These are phyloP conservation scores for Callipepla californica DNA, from an alignment of 2,113 vertebrate species.

Conservation along the genomic window DNA sequence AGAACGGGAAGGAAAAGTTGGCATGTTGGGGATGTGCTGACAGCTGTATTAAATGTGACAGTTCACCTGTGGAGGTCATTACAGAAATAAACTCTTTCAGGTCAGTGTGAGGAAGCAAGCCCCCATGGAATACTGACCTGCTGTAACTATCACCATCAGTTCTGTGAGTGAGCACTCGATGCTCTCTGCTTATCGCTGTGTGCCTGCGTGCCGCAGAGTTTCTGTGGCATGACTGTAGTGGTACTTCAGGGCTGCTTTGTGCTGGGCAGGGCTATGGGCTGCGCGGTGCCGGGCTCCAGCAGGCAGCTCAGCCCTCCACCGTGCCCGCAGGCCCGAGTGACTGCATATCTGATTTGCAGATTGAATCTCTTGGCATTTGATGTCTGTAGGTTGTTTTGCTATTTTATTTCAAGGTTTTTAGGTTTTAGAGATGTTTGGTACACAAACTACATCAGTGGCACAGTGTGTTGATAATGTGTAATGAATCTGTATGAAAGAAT, in stretches of 20 bases:
- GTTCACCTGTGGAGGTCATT: not conserved
- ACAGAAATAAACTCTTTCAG: not conserved
- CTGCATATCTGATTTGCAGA: not conserved
- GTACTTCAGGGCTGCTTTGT: not conserved
- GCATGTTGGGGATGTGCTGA: not conserved
- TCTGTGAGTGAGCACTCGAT: not conserved
- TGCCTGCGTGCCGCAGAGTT: not conserved
- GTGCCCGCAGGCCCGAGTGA: conserved; percentile 24
- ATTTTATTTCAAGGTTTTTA: not conserved
- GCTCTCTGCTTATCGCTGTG: not conserved
- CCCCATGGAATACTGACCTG: fast-evolving
- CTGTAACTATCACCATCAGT: not conserved
- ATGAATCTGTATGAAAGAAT: not conserved
- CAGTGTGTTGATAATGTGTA: conserved; percentile 38
- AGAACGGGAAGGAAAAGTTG: not conserved
- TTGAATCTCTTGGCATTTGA: not conserved
- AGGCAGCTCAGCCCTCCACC: not conserved
- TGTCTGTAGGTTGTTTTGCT: not conserved
- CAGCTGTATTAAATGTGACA: not conserved
- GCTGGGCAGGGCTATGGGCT: not conserved
- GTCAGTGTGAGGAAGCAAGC: not conserved
- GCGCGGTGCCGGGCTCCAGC: too few relatives aligned
- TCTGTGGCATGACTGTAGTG: not conserved
- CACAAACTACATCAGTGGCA: not conserved
- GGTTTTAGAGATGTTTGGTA: not conserved